Evolutionary conservation across 1,140 invertebrate genomes (phyloP), one percentile per base, ranked within the genome.

Genomic region (Pogonomyrmex barbatus): DNA sequence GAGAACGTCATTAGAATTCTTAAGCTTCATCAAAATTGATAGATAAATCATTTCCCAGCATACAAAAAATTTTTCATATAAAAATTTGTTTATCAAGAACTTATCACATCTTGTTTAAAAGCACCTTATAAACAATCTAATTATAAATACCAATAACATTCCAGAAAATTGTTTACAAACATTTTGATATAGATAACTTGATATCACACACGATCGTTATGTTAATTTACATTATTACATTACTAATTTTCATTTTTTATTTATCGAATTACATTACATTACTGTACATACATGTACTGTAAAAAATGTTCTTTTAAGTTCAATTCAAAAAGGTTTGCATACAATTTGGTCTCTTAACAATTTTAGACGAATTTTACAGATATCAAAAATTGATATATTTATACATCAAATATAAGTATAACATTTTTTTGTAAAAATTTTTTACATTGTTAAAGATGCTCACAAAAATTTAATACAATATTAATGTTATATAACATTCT

Each of bases 1-100:
- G 97, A 36, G 97, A 97, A 92, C 92, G 97, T 73, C 95, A 95
- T 62, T 95, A 58, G 50, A 76, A 68, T 14, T 14, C 14, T 17
- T 5, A 8, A 6, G 1, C 8, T 30, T 8, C 1, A 56, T 39
- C 50, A 30, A 70, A 50, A 24, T 63, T 45, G 12, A 68, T 9
- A 68, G 14, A 76, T 17, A 14, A 24, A 67, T 42, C 4, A 54
- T 54, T 70, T 81, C 8, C 54, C 24, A 42, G 24, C 2, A 45
- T 24, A 52, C 3, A 68, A 33, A 24, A 24, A 24, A 5, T 68
- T 65, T 63, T 30, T 77, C 14, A 67, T 4, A 12, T 2, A 68
- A 68, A 68, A 54, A 79, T 79, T 76, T 2, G 4, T 67, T 78
- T 58, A 30, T 79, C 30, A 70, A 30, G 4, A 68, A 33, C 9